Percentiles rank a stretch among this genome's conserved stretches.
Conservation (phyloP, 2,113 vertebrate genomes). For the Anoura caudifer region DNA sequence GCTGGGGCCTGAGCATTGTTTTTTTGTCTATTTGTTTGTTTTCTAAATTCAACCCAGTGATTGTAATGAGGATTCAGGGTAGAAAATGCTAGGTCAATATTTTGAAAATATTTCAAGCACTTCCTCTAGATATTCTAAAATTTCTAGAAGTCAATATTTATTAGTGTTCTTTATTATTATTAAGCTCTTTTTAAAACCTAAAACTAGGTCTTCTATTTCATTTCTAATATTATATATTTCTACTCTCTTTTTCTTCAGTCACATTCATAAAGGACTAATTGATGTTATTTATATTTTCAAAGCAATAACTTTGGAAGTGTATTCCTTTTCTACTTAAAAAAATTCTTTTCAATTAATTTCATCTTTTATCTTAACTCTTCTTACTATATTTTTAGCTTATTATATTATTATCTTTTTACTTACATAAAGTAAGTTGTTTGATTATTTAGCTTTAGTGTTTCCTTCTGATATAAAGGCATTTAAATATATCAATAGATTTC, state of each 20-base stretch:
- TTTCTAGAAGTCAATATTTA: neutral
- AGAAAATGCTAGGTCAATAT: neutral
- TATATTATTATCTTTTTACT: neutral
- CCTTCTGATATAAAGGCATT: neutral
- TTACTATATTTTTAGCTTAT: neutral
- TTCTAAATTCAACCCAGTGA: neutral
- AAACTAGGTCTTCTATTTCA: neutral
- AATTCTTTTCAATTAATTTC: neutral
- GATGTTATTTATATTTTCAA: neutral
- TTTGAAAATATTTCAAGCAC: neutral
- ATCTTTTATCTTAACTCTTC: neutral
- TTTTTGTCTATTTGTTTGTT: too few species aligned
- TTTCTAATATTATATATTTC: neutral
- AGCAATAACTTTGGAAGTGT: neutral
- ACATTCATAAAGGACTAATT: neutral
- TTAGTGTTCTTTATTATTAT: neutral
- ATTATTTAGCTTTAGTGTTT: neutral
- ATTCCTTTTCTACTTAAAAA: neutral
- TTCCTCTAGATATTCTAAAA: neutral
- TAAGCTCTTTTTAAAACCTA: neutral
- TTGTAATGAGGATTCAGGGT: neutral
- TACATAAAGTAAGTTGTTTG: neutral
- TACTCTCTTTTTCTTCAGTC: neutral
- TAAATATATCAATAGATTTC: conserved; percentile 2
- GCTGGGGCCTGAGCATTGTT: neutral